phyloP scores from a whole-genome alignment of 2,797 vertebrate genomes.

The Prunella strophiata region DNA sequence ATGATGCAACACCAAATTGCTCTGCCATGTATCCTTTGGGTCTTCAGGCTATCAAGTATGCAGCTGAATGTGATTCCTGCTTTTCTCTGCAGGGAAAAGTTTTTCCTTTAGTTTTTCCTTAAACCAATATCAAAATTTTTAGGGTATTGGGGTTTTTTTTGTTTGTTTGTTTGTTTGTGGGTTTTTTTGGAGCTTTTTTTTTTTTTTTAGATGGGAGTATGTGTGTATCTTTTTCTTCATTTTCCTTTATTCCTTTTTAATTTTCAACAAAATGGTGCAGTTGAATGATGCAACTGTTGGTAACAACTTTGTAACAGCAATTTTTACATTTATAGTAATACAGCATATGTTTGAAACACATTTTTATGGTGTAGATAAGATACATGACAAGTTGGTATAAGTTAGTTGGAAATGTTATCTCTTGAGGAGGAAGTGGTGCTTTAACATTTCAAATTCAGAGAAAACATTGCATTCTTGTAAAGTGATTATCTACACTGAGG shows the following conservation, averaged over 20 bases:
- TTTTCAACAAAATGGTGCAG: neutral
- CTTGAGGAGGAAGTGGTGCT: neutral
- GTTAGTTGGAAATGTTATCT: neutral
- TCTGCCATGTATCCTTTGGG: neutral
- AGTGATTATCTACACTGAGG: neutral
- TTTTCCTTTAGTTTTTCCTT: neutral
- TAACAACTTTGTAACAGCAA: neutral
- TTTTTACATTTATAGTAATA: neutral
- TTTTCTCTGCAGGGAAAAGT: neutral
- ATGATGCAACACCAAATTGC: neutral
- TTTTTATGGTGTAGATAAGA: neutral
- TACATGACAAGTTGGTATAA: neutral
- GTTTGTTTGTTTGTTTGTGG: too few relatives aligned
- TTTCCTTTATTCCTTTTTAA: neutral
- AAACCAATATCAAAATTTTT: neutral
- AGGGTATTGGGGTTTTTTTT: too few relatives aligned
- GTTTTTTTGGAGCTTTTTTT: too few relatives aligned
- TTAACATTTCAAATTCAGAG: neutral
- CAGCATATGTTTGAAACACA: neutral
- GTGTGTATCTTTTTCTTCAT: neutral
- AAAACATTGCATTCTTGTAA: neutral
- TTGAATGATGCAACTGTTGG: neutral
- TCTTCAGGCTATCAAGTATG: neutral
- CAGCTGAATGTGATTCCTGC: neutral
- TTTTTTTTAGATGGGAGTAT: neutral